These are phyloP conservation scores for Corbicula japonica DNA, from an alignment of 2,888 invertebrate species.

Conservation along the genomic window DNA sequence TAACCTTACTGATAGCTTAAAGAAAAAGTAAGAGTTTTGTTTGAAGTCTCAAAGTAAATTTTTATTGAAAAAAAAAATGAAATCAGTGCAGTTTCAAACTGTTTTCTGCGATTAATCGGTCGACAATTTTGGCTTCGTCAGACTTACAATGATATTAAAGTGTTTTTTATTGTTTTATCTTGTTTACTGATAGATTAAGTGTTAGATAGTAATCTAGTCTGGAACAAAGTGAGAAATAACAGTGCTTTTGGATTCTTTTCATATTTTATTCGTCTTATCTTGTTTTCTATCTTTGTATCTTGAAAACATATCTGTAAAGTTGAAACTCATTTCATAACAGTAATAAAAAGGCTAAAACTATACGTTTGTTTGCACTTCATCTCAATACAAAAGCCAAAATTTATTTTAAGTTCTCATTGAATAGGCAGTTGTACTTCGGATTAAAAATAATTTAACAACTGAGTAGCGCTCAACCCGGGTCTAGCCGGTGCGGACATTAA, in stretches of 20 bases:
- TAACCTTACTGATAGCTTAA: too few relatives aligned
- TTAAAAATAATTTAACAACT: not conserved
- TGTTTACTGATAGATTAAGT: not conserved
- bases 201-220: constrained; percentile 5
- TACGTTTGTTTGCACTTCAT: too few relatives aligned
- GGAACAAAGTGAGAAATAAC: not conserved
- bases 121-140: not conserved
- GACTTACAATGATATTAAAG: not conserved
- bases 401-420: not conserved
- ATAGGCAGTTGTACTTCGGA: not conserved
- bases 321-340: not conserved
- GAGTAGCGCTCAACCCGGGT: not conserved
- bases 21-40: not conserved
- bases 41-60: not conserved
- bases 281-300: not conserved
- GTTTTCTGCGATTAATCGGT: not conserved
- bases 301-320: not conserved
- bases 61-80: not conserved
- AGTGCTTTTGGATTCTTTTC: not conserved
- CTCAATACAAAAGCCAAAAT: not conserved
- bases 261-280: not conserved
- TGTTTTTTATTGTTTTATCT: not conserved
- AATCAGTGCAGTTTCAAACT: not conserved
- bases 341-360: too few relatives aligned
- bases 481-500: too few relatives aligned